A percentile compares a stretch with the other conserved stretches of the same genome.
These are phyloP conservation scores for Drosophila orena DNA, from an alignment of 1,140 invertebrate species.

Conservation along the genomic window DNA sequence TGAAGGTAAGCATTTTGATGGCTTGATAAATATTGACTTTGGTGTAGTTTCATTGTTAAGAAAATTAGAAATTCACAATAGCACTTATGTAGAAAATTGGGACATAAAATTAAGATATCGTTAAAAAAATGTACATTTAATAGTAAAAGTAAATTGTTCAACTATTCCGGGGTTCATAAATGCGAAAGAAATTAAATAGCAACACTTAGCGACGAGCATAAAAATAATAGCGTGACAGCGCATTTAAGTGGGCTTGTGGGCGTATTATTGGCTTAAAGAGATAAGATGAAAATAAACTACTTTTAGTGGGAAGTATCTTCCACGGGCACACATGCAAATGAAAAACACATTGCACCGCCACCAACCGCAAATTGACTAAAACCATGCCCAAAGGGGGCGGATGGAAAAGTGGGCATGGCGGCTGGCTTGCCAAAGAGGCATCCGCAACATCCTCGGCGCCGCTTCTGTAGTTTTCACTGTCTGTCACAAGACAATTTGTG, in stretches of 20 bases:
- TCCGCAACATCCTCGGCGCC: constrained; percentile 56
- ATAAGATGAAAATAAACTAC: constrained; percentile 82
- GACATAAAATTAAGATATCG: no score
- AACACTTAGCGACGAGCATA: constrained; percentile 8
- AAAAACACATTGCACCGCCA: constrained; percentile 57
- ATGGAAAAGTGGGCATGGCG: constrained; percentile 8
- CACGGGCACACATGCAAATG: constrained; percentile 22
- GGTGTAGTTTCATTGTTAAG: no score
- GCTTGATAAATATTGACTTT: no score
- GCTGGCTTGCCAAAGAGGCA: constrained; percentile 13
- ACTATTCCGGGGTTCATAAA: background rate
- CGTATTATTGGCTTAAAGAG: constrained; percentile 82
- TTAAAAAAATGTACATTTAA: no score
- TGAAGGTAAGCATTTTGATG: no score
- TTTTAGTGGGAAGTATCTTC: constrained; percentile 50
- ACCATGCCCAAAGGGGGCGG: constrained; percentile 55
- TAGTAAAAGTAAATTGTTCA: no score
- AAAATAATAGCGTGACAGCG: constrained; percentile 53
- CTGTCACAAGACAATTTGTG: constrained; percentile 83
- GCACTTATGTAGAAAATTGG: no score
- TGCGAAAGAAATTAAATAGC: constrained; percentile 1
- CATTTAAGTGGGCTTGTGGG: constrained; percentile 77
- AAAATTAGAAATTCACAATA: no score
- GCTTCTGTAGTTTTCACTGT: constrained; percentile 78
- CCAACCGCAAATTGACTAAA: constrained; percentile 78